Percentiles rank a stretch among this genome's conserved stretches.
Evolutionary conservation across 2,888 invertebrate genomes (phyloP).

Genomic region (Sepioteuthis lessoniana): DNA sequence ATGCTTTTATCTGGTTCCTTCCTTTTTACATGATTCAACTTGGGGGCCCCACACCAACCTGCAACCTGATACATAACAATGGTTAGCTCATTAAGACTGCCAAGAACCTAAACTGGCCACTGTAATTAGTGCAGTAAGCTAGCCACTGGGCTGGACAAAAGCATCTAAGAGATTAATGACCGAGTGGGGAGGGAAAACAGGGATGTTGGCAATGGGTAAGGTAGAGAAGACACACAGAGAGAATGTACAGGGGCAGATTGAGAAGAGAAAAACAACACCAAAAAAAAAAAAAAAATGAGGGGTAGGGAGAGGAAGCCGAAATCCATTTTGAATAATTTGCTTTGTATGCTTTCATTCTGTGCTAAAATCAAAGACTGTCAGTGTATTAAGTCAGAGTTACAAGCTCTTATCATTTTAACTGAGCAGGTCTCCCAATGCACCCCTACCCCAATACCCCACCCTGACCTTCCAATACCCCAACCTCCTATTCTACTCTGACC

Average conservation of each 20-base stretch:
- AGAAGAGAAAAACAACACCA: not conserved
- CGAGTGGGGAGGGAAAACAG: not conserved
- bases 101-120: not conserved
- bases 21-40: not conserved
- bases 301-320: not conserved
- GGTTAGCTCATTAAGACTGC: not conserved
- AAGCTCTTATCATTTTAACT: not conserved
- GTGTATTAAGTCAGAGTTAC: not conserved
- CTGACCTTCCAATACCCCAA: not conserved
- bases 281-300: no score
- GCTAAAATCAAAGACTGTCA: not conserved
- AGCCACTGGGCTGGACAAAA: conserved; percentile 10
- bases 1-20: not conserved
- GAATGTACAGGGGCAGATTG: not conserved
- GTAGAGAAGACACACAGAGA: not conserved
- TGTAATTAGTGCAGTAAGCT: conserved; percentile 12
- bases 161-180: not conserved
- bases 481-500: not conserved
- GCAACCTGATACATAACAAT: not conserved
- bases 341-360: not conserved
- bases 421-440: not conserved
- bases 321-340: conserved; percentile 3
- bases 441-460: not conserved
- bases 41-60: not conserved
- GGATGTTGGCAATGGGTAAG: not conserved